A percentile compares a stretch with the other conserved stretches of the same genome.
These are phyloP conservation scores for Henicopernis longicauda DNA, from an alignment of 2,113 vertebrate genomes.

Conservation along the genomic window DNA sequence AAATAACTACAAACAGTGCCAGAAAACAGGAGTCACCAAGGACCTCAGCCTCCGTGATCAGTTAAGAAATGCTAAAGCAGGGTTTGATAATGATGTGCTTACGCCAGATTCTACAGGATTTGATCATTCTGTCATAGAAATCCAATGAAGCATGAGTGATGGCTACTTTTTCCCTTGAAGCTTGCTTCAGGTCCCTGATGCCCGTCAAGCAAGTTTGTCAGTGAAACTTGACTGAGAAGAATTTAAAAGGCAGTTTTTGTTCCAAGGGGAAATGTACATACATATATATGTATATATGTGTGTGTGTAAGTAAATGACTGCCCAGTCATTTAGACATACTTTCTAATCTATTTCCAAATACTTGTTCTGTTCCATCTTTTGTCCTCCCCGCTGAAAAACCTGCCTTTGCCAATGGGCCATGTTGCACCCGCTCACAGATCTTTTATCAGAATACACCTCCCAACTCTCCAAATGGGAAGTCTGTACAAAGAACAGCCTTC, in stretches of 20 bases:
- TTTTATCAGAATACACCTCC: background rate
- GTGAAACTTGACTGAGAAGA: constrained; percentile 76
- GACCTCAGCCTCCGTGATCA: constrained; percentile 76
- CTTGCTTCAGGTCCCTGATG: constrained; percentile 75
- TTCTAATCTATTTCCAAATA: background rate
- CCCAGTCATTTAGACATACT: background rate
- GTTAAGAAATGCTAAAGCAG: constrained; percentile 83
- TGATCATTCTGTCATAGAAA: constrained; percentile 86
- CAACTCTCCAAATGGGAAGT: constrained; percentile 14
- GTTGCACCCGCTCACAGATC: background rate
- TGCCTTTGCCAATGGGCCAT: background rate
- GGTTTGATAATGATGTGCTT: constrained; percentile 85
- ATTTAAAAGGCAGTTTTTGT: constrained; percentile 71
- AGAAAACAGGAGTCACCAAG: constrained; percentile 82
- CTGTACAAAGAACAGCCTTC: constrained; percentile 46
- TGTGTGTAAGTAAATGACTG: constrained; percentile 1
- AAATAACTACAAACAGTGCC: constrained; percentile 91
- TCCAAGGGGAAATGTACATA: constrained; percentile 46
- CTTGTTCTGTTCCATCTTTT: background rate
- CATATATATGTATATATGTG: background rate
- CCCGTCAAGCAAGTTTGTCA: constrained; percentile 80
- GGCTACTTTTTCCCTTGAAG: constrained; percentile 76
- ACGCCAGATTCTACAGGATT: constrained; percentile 79
- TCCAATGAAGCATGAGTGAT: constrained; percentile 84
- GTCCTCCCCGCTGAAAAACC: background rate